Conservation (phyloP, 2,888 invertebrate species). For the Serrognathus titanus region DNA sequence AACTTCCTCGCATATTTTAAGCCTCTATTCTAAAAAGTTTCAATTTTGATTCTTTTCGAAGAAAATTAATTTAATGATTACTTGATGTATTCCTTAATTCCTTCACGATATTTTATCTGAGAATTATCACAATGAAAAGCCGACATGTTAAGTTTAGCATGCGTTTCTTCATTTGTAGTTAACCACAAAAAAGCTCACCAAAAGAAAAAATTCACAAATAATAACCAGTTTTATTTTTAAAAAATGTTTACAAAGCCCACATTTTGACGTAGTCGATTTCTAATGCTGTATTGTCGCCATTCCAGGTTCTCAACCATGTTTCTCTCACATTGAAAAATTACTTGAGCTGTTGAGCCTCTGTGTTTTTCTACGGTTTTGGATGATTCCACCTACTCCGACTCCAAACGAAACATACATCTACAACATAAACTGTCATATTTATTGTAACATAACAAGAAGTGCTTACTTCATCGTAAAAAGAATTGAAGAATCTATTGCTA, state of each 20-base stretch:
- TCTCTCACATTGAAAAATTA: conserved; percentile 59
- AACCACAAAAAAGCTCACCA: neutral
- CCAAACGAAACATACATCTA: conserved; percentile 68
- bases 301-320: conserved; percentile 62
- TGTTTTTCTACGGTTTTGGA: conserved; percentile 67
- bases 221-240: neutral
- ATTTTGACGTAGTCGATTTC: conserved; percentile 55
- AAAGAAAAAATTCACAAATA: neutral
- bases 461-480: conserved; percentile 50
- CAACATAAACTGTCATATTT: conserved; percentile 17
- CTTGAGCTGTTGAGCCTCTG: conserved; percentile 54
- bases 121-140: too few relatives aligned
- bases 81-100: too few relatives aligned
- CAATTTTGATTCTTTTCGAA: too few relatives aligned
- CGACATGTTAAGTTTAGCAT: too few relatives aligned
- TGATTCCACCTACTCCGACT: conserved; percentile 66
- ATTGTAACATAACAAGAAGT: neutral
- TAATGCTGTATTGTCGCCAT: conserved; percentile 35
- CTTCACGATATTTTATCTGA: too few relatives aligned
- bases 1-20: too few relatives aligned
- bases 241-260: conserved; percentile 39
- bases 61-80: too few relatives aligned
- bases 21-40: too few relatives aligned
- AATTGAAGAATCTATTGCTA: conserved; percentile 40
- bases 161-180: too few relatives aligned